phyloP scores from a whole-genome alignment of 2,113 vertebrate species.

The Rhinolophus sinicus region DNA sequence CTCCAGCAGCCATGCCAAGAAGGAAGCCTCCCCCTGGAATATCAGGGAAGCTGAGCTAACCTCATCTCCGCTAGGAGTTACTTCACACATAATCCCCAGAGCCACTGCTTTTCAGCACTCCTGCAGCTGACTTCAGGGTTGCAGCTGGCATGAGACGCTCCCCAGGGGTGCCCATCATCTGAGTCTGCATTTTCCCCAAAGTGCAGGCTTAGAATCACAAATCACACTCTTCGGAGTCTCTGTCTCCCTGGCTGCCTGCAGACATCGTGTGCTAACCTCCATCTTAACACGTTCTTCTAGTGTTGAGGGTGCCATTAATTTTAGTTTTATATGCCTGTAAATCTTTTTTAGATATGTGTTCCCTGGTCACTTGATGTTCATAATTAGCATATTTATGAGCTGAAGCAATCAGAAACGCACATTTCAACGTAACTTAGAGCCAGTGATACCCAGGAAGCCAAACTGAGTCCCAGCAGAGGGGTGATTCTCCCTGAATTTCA shows the following conservation, averaged over 20 bases:
- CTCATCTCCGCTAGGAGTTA: fast-evolving
- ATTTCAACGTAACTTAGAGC: neutral
- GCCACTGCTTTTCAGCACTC: neutral
- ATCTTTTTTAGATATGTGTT: neutral
- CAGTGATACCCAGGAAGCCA: neutral
- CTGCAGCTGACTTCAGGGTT: neutral
- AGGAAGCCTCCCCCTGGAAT: neutral
- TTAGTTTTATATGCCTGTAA: conserved; percentile 45
- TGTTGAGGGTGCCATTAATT: neutral
- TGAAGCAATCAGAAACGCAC: neutral
- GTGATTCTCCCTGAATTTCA: neutral
- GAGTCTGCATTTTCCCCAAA: neutral
- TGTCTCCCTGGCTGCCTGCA: neutral
- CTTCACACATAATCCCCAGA: neutral
- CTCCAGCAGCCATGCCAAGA: neutral
- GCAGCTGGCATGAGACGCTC: neutral
- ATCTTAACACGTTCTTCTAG: neutral
- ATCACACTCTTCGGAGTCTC: neutral
- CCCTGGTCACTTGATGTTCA: neutral
- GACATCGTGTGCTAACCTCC: neutral
- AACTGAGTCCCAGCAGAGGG: neutral
- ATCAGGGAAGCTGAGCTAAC: neutral
- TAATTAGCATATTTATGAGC: conserved; percentile 54
- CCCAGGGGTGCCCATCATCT: neutral
- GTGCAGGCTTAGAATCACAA: fast-evolving